Evolutionary conservation across 1,140 invertebrate genomes (phyloP).

Genomic region (Bombus terrestris): DNA sequence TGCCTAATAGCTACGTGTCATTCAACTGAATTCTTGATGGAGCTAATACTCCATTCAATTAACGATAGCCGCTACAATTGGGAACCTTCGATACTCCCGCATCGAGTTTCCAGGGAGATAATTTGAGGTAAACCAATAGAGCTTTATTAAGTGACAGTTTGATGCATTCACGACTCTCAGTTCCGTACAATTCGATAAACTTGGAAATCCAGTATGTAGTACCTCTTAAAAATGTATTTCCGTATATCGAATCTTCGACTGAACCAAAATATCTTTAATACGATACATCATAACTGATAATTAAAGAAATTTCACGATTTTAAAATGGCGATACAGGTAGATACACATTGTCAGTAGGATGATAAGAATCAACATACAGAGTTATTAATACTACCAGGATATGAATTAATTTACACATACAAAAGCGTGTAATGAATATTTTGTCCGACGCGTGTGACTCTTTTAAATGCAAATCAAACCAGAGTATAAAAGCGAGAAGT

Average conservation of each 20-base stretch:
- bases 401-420: too few species aligned
- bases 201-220: background rate
- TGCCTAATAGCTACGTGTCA: conserved; percentile 41
- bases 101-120: conserved; percentile 25
- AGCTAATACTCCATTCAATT: conserved; percentile 33
- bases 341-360: too few species aligned
- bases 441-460: background rate
- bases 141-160: conserved; percentile 6
- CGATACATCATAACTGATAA: too few species aligned
- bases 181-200: background rate
- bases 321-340: too few species aligned
- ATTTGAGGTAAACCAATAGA: conserved; percentile 36
- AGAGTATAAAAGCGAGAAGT: background rate
- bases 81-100: background rate
- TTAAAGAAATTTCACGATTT: too few species aligned
- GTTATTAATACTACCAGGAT: too few species aligned
- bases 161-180: background rate
- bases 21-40: conserved; percentile 30
- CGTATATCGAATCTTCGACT: too few species aligned
- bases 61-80: conserved; percentile 37
- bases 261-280: too few species aligned
- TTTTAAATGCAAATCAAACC: conserved; percentile 30
- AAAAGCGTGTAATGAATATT: conserved; percentile 23
- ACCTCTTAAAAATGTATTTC: too few species aligned
- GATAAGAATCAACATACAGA: too few species aligned